Evolutionary conservation across 2,797 vertebrate species (phyloP), one percentile per base, ranked within the genome.

Genomic region (Ctenopoma multispine): DNA sequence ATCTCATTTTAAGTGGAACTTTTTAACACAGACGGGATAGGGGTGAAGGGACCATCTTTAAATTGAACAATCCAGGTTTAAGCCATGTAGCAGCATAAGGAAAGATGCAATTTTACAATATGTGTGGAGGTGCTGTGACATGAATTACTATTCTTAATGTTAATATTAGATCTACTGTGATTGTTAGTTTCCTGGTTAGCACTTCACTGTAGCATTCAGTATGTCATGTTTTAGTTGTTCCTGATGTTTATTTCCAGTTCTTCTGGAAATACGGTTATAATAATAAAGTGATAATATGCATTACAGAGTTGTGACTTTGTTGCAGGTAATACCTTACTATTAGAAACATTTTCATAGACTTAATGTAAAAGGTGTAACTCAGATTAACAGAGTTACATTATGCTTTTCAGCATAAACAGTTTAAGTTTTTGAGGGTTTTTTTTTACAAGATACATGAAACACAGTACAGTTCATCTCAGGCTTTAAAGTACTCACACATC

Each of bases 1-100:
- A 74, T 74, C 54, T 70, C 15, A 41, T 38, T 27, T 31, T 63
- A 50, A 12, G 38, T 8, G 46, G 41, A 17, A 55, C 48, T 56
- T 29, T 81, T 63, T 31, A 36, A 13, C n/a, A 51, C 20, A 48
- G 18, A 61, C 20, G 36, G 34, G 38, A 43, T 13, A 61, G 1
- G 10, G 27, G 11, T 23, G 29, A 44, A 38, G 7, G 23, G 29
- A 41, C 24, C 23, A n/a, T 74, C 23, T 12, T 14, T 61, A 46
- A 41, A 17, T 3, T 12, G 54, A 63, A 41, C 67, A 59, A 21
- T 31, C 31, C 11, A 18, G 15, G 56, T 44, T 60, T 47, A 57
- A 60, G 27, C 23, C 41, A 54, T 23, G 38, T 20, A 10, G 18
- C 36, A 34, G 36, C 21, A 18, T 18, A 34, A 47, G 48, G 51